Conservation (phyloP, 2,113 vertebrate genomes). For the Menura novaehollandiae region DNA sequence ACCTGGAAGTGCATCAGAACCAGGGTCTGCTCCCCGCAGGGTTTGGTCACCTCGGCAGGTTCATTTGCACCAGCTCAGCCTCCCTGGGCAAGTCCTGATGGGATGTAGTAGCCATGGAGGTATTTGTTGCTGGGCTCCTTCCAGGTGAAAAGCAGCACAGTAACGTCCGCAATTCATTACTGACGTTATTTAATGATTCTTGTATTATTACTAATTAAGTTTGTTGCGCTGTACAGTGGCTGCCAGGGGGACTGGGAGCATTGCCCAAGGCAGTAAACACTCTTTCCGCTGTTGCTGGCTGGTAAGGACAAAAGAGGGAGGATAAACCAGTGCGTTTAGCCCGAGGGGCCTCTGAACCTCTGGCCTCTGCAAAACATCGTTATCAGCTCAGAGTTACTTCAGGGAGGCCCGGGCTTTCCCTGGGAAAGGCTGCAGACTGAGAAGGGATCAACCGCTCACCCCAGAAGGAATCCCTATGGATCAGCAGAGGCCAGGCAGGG, state of each 20-base stretch:
- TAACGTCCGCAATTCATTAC: neutral
- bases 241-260: neutral
- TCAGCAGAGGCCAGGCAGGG: neutral
- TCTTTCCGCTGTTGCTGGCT: neutral
- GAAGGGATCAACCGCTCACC: neutral
- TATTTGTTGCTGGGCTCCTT: neutral
- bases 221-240: neutral
- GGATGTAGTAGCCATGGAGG: neutral
- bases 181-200: neutral
- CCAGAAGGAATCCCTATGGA: neutral
- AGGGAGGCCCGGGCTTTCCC: neutral
- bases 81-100: neutral
- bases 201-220: neutral
- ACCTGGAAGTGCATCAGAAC: neutral
- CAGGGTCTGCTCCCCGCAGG: fast-evolving
- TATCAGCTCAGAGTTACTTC: neutral
- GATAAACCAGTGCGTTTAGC: neutral
- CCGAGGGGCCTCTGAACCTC: neutral
- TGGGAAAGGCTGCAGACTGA: neutral
- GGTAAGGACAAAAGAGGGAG: neutral
- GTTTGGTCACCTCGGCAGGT: neutral
- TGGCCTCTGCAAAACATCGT: neutral
- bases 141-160: neutral
- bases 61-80: neutral
- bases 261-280: neutral